Evolutionary conservation across 2,888 invertebrate genomes (phyloP).

Genomic region (Andrena trimmerana): DNA sequence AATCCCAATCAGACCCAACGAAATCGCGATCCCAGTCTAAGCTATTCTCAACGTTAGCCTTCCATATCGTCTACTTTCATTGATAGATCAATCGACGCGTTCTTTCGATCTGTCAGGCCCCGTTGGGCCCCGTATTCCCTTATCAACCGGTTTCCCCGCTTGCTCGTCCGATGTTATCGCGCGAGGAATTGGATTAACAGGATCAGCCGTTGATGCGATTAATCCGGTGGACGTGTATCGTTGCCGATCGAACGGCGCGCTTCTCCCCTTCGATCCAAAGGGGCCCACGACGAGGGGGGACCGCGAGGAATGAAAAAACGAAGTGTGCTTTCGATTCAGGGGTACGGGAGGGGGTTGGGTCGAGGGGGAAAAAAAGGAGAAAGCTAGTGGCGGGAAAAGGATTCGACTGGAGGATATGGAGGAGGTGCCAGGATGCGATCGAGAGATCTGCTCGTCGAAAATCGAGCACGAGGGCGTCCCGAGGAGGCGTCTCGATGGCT

Average conservation of each 20-base stretch:
- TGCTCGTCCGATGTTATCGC: slow-evolving; percentile 37
- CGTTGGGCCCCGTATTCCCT: slow-evolving; percentile 39
- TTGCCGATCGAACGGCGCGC: slow-evolving; percentile 76
- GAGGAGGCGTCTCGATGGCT: slow-evolving; percentile 57
- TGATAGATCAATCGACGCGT: not conserved
- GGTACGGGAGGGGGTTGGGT: slow-evolving; percentile 4
- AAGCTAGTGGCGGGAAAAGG: slow-evolving; percentile 22
- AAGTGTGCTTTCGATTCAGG: not conserved
- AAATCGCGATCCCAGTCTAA: not conserved
- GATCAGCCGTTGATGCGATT: slow-evolving; percentile 82
- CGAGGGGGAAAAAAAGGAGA: slow-evolving; percentile 20
- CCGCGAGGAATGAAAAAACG: slow-evolving; percentile 37
- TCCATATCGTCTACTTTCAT: not conserved
- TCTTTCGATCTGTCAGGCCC: slow-evolving; percentile 27
- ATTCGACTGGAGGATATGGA: slow-evolving; percentile 32
- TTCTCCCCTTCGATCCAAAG: slow-evolving; percentile 59
- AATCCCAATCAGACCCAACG: not conserved
- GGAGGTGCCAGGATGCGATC: slow-evolving; percentile 66
- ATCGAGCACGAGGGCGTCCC: slow-evolving; percentile 64
- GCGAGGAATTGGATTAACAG: slow-evolving; percentile 80
- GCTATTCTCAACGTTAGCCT: not conserved
- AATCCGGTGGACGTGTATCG: slow-evolving; percentile 78
- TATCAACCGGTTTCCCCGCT: slow-evolving; percentile 19
- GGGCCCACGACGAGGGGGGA: slow-evolving; percentile 73
- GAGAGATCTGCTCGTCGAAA: slow-evolving; percentile 58